These are phyloP conservation scores for Sinelater perroti DNA, from an alignment of 2,888 invertebrate species.

Conservation along the genomic window DNA sequence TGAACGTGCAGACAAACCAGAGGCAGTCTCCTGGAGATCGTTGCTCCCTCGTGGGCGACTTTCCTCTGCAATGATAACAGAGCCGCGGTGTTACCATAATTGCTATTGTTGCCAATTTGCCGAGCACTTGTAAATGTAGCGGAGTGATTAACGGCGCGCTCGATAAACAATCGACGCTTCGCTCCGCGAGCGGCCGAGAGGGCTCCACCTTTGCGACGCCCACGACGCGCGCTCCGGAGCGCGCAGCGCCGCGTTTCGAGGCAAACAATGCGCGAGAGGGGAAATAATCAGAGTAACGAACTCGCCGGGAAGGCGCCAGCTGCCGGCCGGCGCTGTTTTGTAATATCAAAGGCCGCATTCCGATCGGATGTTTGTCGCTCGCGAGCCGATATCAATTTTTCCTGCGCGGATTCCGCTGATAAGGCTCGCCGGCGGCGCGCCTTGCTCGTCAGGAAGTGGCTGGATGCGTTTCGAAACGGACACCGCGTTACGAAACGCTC, in stretches of 20 bases:
- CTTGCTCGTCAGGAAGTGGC: too few relatives aligned
- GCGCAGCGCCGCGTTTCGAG: constrained; percentile 22
- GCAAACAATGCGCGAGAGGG: constrained; percentile 30
- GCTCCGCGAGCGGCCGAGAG: constrained; percentile 14
- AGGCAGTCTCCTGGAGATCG: too few relatives aligned
- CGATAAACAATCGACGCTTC: constrained; percentile 25
- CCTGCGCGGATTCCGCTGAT: constrained; percentile 34
- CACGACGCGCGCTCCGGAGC: constrained; percentile 22
- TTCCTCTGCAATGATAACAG: too few relatives aligned
- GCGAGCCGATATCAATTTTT: constrained; percentile 28
- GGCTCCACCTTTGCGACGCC: constrained; percentile 28
- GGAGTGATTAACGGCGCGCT: constrained; percentile 14
- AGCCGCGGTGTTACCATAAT: neutral
- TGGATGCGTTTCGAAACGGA: too few relatives aligned
- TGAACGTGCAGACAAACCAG: too few relatives aligned
- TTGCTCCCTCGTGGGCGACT: too few relatives aligned
- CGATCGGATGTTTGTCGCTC: constrained; percentile 28
- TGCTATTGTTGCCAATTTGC: constrained; percentile 5
- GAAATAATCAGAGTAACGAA: constrained; percentile 34
- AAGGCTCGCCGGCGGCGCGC: too few relatives aligned
- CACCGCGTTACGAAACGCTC: too few relatives aligned
- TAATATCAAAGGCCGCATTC: constrained; percentile 31
- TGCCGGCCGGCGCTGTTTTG: constrained; percentile 28
- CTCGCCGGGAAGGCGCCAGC: constrained; percentile 31
- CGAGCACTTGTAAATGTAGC: constrained; percentile 2